phyloP scores from a whole-genome alignment of 2,797 vertebrate species.

The Tarsius wallacei region DNA sequence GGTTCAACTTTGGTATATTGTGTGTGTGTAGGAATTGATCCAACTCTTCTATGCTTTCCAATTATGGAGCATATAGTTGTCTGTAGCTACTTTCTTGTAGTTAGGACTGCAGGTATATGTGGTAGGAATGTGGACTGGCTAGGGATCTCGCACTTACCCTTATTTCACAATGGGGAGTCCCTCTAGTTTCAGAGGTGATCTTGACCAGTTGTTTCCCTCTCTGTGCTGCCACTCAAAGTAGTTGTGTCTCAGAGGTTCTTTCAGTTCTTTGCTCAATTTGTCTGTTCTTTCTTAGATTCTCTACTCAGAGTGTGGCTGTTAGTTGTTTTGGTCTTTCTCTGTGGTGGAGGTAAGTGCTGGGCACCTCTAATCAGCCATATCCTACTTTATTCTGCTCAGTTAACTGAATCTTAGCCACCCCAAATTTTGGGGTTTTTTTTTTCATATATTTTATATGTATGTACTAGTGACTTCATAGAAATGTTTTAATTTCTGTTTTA shows the following conservation, averaged over 20 bases:
- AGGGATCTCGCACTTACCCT: background rate
- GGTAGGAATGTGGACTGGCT: background rate
- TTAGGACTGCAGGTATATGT: background rate
- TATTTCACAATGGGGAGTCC: background rate
- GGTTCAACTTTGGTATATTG: background rate
- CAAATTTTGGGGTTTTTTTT: too few relatives aligned
- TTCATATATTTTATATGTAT: too few relatives aligned
- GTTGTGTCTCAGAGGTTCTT: background rate
- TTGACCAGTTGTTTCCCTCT: background rate
- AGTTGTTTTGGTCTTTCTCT: background rate
- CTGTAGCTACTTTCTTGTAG: background rate
- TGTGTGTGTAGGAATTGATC: background rate
- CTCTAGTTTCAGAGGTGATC: background rate
- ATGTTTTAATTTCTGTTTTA: too few relatives aligned
- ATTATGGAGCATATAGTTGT: background rate
- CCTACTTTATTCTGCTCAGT: too few relatives aligned
- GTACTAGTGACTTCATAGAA: too few relatives aligned
- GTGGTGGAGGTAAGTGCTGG: background rate
- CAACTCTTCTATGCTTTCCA: background rate
- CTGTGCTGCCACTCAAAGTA: background rate
- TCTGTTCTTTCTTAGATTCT: background rate
- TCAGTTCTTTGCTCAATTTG: background rate
- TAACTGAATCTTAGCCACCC: too few relatives aligned
- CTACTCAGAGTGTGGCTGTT: background rate
- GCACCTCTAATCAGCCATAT: too few relatives aligned